phyloP scores from a whole-genome alignment of 2,888 invertebrate species.

The Drosophila longiperda region DNA sequence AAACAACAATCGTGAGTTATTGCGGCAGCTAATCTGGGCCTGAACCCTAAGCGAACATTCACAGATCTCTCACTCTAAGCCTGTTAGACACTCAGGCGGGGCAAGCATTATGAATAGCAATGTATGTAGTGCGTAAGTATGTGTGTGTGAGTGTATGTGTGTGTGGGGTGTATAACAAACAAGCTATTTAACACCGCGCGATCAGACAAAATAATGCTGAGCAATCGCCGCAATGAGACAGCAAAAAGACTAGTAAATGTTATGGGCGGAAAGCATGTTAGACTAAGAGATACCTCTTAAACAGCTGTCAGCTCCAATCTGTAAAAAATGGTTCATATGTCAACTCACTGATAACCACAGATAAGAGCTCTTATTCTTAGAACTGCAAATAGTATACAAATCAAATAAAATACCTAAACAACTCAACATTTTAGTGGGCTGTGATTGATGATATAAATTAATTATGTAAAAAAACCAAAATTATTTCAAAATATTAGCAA shows the following conservation, averaged over 20 bases:
- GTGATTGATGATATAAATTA: no score
- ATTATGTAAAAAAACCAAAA: no score
- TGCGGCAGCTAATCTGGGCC: slow-evolving; percentile 68
- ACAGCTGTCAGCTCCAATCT: not conserved
- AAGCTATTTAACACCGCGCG: slow-evolving; percentile 79
- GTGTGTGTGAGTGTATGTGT: slow-evolving; percentile 22
- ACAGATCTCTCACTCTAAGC: slow-evolving; percentile 39
- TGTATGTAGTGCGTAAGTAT: not conserved
- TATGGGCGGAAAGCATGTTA: not conserved
- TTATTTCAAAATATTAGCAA: no score
- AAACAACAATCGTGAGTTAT: slow-evolving; percentile 79
- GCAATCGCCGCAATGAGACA: slow-evolving; percentile 67
- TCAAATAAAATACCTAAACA: no score
- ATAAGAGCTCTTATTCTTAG: no score
- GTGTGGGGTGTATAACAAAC: slow-evolving; percentile 75
- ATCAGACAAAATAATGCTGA: slow-evolving; percentile 65
- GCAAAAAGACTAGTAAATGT: slow-evolving; percentile 41
- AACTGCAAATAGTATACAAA: no score
- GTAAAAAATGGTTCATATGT: not conserved
- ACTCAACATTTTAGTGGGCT: no score
- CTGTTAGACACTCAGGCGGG: slow-evolving; percentile 77
- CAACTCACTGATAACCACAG: not conserved
- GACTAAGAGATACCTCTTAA: slow-evolving; percentile 3
- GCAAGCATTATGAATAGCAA: slow-evolving; percentile 10
- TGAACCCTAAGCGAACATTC: slow-evolving; percentile 15